A percentile compares a stretch with the other conserved stretches of the same genome.
Evolutionary conservation across 2,797 vertebrate genomes (phyloP).

Genomic region (Pempheris klunzingeri): DNA sequence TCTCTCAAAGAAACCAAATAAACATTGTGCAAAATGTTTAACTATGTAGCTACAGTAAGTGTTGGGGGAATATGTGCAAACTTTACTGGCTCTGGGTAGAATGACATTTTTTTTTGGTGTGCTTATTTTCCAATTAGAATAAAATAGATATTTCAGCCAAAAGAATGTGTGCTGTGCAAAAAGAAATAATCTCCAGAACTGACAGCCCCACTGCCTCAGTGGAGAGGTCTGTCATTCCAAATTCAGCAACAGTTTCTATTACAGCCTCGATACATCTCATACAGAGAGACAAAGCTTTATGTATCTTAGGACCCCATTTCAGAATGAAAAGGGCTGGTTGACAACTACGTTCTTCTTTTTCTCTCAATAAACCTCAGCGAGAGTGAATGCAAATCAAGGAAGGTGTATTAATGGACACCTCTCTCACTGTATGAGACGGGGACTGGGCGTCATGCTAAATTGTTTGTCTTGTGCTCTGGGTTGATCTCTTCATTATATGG

Average conservation of each 20-base stretch:
- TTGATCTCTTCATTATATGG: conserved; percentile 90
- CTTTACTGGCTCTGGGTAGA: not conserved
- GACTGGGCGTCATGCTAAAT: conserved; percentile 84
- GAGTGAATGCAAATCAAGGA: conserved; percentile 83
- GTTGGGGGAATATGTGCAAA: not conserved
- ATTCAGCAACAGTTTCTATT: conserved; percentile 71
- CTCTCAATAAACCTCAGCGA: conserved; percentile 78
- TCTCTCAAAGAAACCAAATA: not conserved
- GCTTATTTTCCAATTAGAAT: conserved; percentile 1
- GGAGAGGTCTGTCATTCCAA: conserved; percentile 56
- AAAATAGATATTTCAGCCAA: not conserved
- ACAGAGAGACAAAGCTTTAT: conserved; percentile 62
- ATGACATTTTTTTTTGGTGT: not conserved
- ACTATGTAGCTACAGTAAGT: not conserved
- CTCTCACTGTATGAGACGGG: conserved; percentile 79
- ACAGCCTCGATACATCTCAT: conserved; percentile 46
- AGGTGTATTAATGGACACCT: conserved; percentile 85
- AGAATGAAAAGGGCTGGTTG: conserved; percentile 80
- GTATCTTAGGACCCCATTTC: conserved; percentile 47
- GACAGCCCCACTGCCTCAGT: conserved; percentile 1
- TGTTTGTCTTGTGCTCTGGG: conserved; percentile 86
- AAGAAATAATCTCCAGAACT: conserved; percentile 7
- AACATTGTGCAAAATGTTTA: not conserved
- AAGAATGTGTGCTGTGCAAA: conserved; percentile 18
- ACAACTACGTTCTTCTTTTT: conserved; percentile 69